phyloP scores from a whole-genome alignment of 2,113 vertebrate genomes.

The Ageneiosus marmoratus region DNA sequence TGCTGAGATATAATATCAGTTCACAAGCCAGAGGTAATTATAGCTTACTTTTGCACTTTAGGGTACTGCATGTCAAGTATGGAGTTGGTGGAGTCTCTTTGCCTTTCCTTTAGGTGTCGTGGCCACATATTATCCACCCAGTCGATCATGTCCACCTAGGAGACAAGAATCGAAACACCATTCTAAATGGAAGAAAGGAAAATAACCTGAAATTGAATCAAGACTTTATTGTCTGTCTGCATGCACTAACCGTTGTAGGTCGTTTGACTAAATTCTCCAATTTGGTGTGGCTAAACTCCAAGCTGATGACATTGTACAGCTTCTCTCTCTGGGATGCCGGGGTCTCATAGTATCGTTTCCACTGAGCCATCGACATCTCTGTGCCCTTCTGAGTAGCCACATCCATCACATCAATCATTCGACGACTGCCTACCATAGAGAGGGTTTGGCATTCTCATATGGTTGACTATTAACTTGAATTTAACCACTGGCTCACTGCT shows the following conservation, averaged over 20 bases:
- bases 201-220: not conserved
- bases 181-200: not conserved
- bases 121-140: conserved; percentile 99
- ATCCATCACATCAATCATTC: conserved; percentile 98
- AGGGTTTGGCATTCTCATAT: not conserved
- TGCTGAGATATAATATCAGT: not conserved
- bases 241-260: conserved; percentile 81
- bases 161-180: not conserved
- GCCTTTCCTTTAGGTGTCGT: conserved; percentile 93
- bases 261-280: conserved; percentile 95
- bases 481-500: not conserved
- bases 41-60: conserved; percentile 94
- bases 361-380: conserved; percentile 99
- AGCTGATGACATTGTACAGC: conserved; percentile 97
- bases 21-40: not conserved
- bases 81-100: conserved; percentile 94
- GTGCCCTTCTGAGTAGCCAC: conserved; percentile 97
- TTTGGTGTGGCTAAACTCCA: conserved; percentile 97
- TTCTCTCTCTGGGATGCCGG: conserved; percentile 91
- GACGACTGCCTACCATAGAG: conserved; percentile 82
- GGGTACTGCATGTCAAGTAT: conserved; percentile 99
- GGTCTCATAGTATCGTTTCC: conserved; percentile 95
- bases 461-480: no score
- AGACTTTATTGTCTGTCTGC: no score
- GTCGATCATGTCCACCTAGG: conserved; percentile 95